These are phyloP conservation scores for Ostrea edulis DNA, from an alignment of 1,140 invertebrate genomes.

Conservation along the genomic window DNA sequence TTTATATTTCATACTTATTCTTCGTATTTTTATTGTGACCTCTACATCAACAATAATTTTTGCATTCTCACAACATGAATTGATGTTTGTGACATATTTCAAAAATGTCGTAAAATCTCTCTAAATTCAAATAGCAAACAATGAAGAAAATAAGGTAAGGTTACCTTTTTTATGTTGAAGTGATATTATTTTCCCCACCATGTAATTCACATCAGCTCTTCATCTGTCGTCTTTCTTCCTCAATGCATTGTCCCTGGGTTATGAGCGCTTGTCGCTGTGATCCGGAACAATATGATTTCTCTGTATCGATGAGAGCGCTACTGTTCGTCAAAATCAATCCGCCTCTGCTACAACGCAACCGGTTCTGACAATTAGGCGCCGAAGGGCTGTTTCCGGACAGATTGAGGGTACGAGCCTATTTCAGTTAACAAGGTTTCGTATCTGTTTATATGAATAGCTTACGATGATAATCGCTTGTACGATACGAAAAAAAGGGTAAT, in stretches of 20 bases:
- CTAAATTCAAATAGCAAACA: too few relatives aligned
- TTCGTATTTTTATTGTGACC: too few relatives aligned
- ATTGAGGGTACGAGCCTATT: not conserved
- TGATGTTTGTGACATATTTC: not conserved
- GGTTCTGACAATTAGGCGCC: slow-evolving; percentile 29
- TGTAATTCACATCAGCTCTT: not conserved
- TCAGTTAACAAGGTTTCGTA: not conserved
- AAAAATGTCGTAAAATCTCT: not conserved
- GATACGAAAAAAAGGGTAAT: too few relatives aligned
- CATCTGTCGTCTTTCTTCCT: not conserved
- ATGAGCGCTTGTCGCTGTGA: not conserved
- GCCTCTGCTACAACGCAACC: not conserved
- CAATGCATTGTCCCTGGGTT: not conserved
- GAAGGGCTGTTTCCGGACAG: slow-evolving; percentile 1
- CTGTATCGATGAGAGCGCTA: slow-evolving; percentile 22
- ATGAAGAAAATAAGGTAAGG: not conserved
- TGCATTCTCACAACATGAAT: too few relatives aligned
- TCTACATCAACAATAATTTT: too few relatives aligned
- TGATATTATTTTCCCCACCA: not conserved
- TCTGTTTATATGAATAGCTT: not conserved
- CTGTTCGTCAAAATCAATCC: slow-evolving; percentile 20
- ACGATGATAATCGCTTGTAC: not conserved
- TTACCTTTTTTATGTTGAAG: not conserved
- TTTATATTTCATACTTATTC: too few relatives aligned
- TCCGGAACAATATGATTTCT: not conserved